phyloP scores from a whole-genome alignment of 1,140 invertebrate species.

The Tenebrio molitor region DNA sequence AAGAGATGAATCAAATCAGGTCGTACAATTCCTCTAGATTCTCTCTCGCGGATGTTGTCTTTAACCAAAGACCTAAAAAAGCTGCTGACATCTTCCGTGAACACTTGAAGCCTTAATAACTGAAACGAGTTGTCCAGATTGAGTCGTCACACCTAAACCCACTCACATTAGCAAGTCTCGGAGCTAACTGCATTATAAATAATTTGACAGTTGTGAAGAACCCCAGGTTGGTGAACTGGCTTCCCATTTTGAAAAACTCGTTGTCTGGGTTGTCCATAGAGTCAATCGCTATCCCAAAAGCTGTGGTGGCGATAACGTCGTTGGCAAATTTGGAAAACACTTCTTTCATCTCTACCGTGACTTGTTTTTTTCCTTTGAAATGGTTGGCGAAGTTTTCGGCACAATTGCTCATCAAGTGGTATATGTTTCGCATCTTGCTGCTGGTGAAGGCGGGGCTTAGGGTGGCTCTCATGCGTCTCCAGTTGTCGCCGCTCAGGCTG shows the following conservation, averaged over 20 bases:
- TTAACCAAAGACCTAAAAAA: constrained; percentile 61
- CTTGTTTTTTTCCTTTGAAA: constrained; percentile 56
- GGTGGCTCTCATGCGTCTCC: constrained; percentile 64
- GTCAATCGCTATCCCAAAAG: constrained; percentile 65
- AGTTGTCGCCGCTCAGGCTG: constrained; percentile 57
- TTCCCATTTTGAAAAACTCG: constrained; percentile 66
- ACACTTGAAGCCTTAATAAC: constrained; percentile 64
- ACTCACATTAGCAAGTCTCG: constrained; percentile 48
- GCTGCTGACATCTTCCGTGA: constrained; percentile 48
- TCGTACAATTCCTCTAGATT: constrained; percentile 63
- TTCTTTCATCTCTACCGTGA: constrained; percentile 55
- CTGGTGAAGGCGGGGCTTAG: constrained; percentile 66
- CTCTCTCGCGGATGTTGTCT: constrained; percentile 62
- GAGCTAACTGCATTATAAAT: constrained; percentile 38
- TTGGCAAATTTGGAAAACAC: constrained; percentile 40
- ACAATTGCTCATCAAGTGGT: constrained; percentile 60
- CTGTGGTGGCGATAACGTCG: constrained; percentile 58
- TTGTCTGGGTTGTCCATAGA: constrained; percentile 66
- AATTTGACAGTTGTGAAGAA: constrained; percentile 44
- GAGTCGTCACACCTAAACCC: constrained; percentile 65
- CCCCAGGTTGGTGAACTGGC: constrained; percentile 52
- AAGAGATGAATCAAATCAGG: constrained; percentile 67
- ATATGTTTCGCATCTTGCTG: constrained; percentile 66
- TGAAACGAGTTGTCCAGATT: constrained; percentile 62
- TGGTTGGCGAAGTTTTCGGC: constrained; percentile 60